Conservation (phyloP, 2,797 vertebrate genomes). For the Helicolenus hilgendorfi region DNA sequence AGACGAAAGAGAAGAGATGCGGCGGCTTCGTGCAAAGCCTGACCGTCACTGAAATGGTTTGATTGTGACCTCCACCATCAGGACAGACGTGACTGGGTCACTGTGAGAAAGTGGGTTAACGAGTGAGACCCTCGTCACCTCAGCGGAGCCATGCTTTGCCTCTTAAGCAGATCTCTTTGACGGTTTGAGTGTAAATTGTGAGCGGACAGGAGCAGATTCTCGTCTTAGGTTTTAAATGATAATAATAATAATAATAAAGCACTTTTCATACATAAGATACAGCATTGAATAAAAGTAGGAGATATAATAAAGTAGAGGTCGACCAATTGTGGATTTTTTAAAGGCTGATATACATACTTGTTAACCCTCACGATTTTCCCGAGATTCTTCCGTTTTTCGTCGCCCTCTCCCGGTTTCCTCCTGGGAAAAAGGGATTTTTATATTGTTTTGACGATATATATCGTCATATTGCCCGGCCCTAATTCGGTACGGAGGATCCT, state of each 20-base stretch:
- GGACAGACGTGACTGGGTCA: slow-evolving; percentile 38
- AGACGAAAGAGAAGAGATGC: not conserved
- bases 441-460: too few relatives aligned
- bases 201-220: not conserved
- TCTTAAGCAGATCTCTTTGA: slow-evolving; percentile 33
- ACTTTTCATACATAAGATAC: not conserved
- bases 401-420: too few relatives aligned
- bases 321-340: too few relatives aligned
- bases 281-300: not conserved
- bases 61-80: slow-evolving; percentile 28
- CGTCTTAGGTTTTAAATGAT: not conserved
- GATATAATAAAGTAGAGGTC: not conserved
- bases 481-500: too few relatives aligned
- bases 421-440: too few relatives aligned
- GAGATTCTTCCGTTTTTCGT: too few relatives aligned
- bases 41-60: slow-evolving; percentile 5
- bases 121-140: slow-evolving; percentile 28
- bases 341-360: too few relatives aligned
- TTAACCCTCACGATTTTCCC: too few relatives aligned
- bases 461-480: too few relatives aligned
- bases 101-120: slow-evolving; percentile 55
- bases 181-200: not conserved
- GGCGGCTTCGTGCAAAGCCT: not conserved
- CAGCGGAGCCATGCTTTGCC: slow-evolving; percentile 28
- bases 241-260: not conserved